Evolutionary conservation across 2,888 invertebrate species (phyloP).

Genomic region (Parascotia fuliginaria): DNA sequence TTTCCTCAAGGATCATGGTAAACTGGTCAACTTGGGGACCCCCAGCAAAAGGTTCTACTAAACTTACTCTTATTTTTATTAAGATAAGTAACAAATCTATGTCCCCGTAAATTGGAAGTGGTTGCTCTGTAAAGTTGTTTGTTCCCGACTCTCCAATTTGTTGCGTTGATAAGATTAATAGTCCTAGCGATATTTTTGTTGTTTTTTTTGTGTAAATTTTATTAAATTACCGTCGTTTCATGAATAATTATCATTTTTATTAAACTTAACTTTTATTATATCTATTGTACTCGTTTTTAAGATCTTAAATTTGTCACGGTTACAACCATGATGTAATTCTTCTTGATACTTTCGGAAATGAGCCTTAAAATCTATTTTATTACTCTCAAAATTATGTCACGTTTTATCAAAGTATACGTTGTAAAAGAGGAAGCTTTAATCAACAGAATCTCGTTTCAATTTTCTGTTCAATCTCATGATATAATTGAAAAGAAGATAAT

Average conservation of each 20-base stretch:
- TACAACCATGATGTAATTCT: neutral
- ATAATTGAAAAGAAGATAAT: neutral
- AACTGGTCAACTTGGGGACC: conserved; percentile 8
- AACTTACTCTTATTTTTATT: conserved; percentile 28
- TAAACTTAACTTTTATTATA: neutral
- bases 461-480: conserved; percentile 1
- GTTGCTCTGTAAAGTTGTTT: conserved; percentile 28
- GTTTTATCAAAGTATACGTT: neutral
- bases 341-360: neutral
- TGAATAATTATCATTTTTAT: neutral
- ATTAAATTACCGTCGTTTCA: conserved; percentile 9
- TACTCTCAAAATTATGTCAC: neutral
- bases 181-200: conserved; percentile 18
- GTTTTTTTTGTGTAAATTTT: conserved; percentile 20
- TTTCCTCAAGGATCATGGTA: conserved; percentile 24
- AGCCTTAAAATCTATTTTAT: neutral
- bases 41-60: conserved; percentile 14
- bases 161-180: conserved; percentile 29
- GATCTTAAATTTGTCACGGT: neutral
- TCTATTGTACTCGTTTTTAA: neutral
- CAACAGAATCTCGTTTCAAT: neutral
- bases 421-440: neutral
- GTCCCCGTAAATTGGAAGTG: conserved; percentile 28
- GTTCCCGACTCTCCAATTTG: conserved; percentile 24
- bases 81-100: conserved; percentile 28